phyloP scores from a whole-genome alignment of 2,797 vertebrate species.

The Darevskia nairensis region DNA sequence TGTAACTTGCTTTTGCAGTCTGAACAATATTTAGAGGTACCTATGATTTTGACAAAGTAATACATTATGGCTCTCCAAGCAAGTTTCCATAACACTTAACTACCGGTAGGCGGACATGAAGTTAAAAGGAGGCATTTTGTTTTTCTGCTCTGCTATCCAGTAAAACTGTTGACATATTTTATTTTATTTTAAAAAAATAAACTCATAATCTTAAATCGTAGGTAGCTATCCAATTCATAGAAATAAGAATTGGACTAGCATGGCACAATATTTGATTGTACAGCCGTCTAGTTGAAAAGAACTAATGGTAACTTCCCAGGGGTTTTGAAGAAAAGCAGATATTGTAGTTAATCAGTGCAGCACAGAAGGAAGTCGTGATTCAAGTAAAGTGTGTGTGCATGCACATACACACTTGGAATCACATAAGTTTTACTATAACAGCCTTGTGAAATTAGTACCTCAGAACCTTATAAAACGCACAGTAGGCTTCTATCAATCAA shows the following conservation, averaged over 20 bases:
- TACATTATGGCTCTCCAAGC: background rate
- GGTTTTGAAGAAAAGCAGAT: conserved; percentile 32
- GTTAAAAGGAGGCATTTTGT: background rate
- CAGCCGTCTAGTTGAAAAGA: conserved; percentile 33
- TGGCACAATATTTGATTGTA: conserved; percentile 30
- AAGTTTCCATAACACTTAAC: background rate
- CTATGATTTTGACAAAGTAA: background rate
- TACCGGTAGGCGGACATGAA: background rate
- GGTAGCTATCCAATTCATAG: conserved; percentile 17
- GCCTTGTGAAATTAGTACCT: conserved; percentile 60
- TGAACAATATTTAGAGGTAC: background rate
- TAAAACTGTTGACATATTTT: background rate
- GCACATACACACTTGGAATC: conserved; percentile 22
- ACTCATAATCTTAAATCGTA: conserved; percentile 10
- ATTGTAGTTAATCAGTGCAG: conserved; percentile 31
- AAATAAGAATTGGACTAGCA: conserved; percentile 10
- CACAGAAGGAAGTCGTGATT: conserved; percentile 31
- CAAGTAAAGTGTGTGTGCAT: conserved; percentile 26
- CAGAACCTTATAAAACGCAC: conserved; percentile 42
- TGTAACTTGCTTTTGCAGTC: background rate
- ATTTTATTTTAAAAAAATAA: background rate
- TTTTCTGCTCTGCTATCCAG: conserved; percentile 8
- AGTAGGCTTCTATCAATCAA: conserved; percentile 65
- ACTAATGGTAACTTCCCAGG: conserved; percentile 12
- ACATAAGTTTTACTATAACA: conserved; percentile 42